Evolutionary conservation across 2,888 invertebrate species (phyloP).

Genomic region (Caenorhabditis becei): DNA sequence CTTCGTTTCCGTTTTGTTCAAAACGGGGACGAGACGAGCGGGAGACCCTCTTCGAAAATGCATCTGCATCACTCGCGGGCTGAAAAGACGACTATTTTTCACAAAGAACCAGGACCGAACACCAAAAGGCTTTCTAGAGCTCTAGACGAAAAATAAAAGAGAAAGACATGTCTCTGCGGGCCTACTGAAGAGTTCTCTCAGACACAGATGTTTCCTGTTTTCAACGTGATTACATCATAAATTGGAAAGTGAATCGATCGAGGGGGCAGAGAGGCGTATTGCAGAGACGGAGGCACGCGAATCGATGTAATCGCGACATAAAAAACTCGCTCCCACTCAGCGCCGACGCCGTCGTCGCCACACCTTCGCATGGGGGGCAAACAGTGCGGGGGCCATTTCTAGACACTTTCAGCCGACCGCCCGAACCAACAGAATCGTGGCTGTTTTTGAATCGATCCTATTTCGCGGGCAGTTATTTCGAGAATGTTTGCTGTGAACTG

Average conservation of each 20-base stretch:
- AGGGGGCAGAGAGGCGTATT: background rate
- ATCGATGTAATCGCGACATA: constrained; percentile 45
- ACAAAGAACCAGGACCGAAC: background rate
- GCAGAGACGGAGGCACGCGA: background rate
- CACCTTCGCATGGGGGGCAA: constrained; percentile 1
- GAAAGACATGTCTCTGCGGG: background rate
- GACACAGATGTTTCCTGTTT: constrained; percentile 31
- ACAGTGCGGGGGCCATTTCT: background rate
- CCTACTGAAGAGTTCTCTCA: background rate
- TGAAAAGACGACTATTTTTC: constrained; percentile 16
- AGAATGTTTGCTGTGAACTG: constrained; percentile 6
- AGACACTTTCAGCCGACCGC: background rate
- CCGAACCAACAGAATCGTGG: constrained; percentile 1
- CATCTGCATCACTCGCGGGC: background rate
- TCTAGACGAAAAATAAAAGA: constrained; percentile 1
- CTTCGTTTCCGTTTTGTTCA: background rate
- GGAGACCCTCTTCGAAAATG: no score
- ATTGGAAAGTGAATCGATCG: constrained; percentile 48
- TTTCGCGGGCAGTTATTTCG: background rate
- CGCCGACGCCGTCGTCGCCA: background rate
- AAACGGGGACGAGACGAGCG: no score
- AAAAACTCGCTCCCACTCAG: constrained; percentile 30
- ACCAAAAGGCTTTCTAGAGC: background rate
- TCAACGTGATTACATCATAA: constrained; percentile 45
- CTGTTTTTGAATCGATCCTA: constrained; percentile 1